Percentiles rank a stretch among this genome's conserved stretches.
Evolutionary conservation across 1,140 invertebrate species (phyloP).

Genomic region (Trinorchestia longiramus): DNA sequence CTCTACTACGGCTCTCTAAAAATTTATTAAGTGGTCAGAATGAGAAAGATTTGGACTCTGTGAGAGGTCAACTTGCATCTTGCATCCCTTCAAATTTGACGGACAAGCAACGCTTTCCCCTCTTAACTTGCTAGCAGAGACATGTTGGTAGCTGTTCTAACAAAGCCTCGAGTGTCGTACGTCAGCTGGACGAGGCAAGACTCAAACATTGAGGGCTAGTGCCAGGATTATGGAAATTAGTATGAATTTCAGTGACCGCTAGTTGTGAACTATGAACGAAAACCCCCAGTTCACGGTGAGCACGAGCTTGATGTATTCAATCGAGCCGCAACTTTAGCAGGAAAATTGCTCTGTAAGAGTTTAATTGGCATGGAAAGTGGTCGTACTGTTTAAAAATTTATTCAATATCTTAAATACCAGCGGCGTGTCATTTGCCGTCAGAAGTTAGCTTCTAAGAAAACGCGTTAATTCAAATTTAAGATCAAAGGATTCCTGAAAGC

Average conservation of each 20-base stretch:
- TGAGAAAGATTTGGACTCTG: neutral
- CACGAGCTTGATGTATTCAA: too few relatives aligned
- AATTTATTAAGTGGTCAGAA: neutral
- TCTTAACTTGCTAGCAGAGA: neutral
- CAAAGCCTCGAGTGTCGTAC: neutral
- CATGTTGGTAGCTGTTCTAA: neutral
- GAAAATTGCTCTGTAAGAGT: too few relatives aligned
- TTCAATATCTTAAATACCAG: too few relatives aligned
- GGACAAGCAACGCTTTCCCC: neutral
- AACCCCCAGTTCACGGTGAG: too few relatives aligned
- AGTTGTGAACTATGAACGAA: too few relatives aligned
- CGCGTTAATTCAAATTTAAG: too few relatives aligned
- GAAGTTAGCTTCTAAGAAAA: too few relatives aligned
- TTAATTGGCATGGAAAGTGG: too few relatives aligned
- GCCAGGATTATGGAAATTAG: neutral
- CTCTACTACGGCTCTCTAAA: neutral
- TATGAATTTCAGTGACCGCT: neutral
- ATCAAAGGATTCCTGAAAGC: too few relatives aligned
- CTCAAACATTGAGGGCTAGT: neutral
- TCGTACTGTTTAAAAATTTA: too few relatives aligned
- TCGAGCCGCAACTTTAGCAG: too few relatives aligned
- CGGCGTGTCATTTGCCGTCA: too few relatives aligned
- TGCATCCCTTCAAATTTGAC: neutral
- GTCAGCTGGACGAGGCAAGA: neutral
- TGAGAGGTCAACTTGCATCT: neutral